Evolutionary conservation across 1,140 invertebrate species (phyloP).

Genomic region (Drosophila grimshawi): DNA sequence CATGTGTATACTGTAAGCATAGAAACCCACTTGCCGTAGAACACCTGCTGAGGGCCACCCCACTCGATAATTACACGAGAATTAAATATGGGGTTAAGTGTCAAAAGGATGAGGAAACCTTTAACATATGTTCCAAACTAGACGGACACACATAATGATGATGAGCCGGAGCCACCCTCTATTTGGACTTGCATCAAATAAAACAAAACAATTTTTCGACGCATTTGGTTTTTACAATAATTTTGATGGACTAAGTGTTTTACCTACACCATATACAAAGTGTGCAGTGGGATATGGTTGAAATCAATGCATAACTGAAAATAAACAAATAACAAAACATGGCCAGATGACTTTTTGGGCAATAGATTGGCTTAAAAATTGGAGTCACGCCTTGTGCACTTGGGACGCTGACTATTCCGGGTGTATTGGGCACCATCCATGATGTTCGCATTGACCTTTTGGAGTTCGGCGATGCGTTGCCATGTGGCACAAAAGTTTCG

Average conservation of each 20-base stretch:
- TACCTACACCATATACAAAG: background rate
- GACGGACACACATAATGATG: slow-evolving; percentile 53
- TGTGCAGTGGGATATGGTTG: background rate
- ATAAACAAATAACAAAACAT: slow-evolving; percentile 30
- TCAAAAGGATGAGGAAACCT: slow-evolving; percentile 67
- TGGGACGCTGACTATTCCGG: slow-evolving; percentile 19
- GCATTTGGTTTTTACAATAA: slow-evolving; percentile 30
- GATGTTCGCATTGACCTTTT: slow-evolving; percentile 61
- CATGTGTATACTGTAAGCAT: background rate
- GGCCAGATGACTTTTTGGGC: background rate
- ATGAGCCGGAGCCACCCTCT: slow-evolving; percentile 42
- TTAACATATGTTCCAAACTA: slow-evolving; percentile 54
- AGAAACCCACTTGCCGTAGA: background rate
- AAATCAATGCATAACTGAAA: slow-evolving; percentile 14
- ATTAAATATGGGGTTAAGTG: slow-evolving; percentile 68
- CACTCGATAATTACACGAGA: slow-evolving; percentile 48
- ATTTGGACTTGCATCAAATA: background rate
- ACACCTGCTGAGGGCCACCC: slow-evolving; percentile 59
- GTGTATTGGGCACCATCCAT: slow-evolving; percentile 29
- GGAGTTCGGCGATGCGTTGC: slow-evolving; percentile 74
- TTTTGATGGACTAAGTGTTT: slow-evolving; percentile 28
- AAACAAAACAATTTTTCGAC: slow-evolving; percentile 24
- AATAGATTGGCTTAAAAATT: slow-evolving; percentile 31
- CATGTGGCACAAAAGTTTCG: slow-evolving; percentile 74
- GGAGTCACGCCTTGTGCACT: slow-evolving; percentile 46